A percentile compares a stretch with the other conserved stretches of the same genome.
Evolutionary conservation across 2,113 vertebrate species (phyloP).

Genomic region (Cyanoramphus novaezelandiae): DNA sequence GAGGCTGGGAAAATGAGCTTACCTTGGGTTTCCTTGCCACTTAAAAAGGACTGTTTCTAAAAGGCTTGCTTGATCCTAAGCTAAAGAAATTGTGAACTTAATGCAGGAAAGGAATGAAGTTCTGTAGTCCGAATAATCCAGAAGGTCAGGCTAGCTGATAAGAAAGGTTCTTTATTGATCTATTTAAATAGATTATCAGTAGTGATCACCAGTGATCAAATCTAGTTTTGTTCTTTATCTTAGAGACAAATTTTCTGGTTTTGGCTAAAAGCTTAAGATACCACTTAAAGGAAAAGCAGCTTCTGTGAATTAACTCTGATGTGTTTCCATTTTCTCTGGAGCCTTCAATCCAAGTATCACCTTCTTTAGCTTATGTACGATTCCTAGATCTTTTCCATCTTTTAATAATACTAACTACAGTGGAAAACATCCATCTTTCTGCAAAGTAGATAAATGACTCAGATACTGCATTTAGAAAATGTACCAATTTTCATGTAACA

Average conservation of each 20-base stretch:
- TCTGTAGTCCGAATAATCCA: not conserved
- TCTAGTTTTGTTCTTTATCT: not conserved
- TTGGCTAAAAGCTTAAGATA: not conserved
- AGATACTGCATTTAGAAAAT: not conserved
- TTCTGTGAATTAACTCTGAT: not conserved
- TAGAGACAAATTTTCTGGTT: not conserved
- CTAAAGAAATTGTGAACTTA: not conserved
- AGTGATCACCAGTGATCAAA: not conserved
- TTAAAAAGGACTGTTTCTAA: not conserved
- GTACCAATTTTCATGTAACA: not conserved
- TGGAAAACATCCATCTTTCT: not conserved
- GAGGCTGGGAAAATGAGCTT: not conserved
- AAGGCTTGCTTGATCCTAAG: not conserved
- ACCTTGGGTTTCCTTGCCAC: not conserved
- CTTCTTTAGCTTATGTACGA: not conserved
- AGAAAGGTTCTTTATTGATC: not conserved
- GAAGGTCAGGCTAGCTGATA: slow-evolving; percentile 7
- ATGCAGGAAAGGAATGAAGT: not conserved
- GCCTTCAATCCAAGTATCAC: not conserved
- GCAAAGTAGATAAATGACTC: not conserved
- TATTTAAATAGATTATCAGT: not conserved
- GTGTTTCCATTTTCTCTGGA: not conserved
- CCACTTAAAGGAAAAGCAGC: not conserved
- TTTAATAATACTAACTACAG: not conserved
- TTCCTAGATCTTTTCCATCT: not conserved